Conservation (phyloP, 2,888 invertebrate genomes). For the Chrysina gloriosa region DNA sequence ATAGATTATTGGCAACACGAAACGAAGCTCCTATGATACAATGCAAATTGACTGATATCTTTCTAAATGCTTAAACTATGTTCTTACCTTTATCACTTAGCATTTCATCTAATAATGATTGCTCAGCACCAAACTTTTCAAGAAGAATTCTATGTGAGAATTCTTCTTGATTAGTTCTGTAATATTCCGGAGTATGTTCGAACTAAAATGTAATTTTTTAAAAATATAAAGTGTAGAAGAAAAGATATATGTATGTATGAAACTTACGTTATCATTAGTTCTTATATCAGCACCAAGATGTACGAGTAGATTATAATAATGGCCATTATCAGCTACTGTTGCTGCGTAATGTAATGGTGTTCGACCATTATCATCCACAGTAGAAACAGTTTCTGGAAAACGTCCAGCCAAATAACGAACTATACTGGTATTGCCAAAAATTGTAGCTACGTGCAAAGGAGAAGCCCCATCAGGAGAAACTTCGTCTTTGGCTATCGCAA, state of each 20-base stretch:
- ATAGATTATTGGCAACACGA: constrained; percentile 51
- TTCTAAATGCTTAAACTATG: not conserved
- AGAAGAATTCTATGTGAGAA: constrained; percentile 77
- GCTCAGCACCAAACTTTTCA: constrained; percentile 77
- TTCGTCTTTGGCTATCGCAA: constrained; percentile 88
- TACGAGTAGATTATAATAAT: constrained; percentile 85
- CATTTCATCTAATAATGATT: constrained; percentile 74
- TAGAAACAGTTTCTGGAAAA: constrained; percentile 88
- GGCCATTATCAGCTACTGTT: constrained; percentile 85
- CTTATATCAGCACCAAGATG: constrained; percentile 89
- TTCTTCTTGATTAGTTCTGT: constrained; percentile 75
- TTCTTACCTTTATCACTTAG: constrained; percentile 81
- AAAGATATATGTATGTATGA: not conserved
- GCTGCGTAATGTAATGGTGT: constrained; percentile 93
- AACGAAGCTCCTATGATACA: constrained; percentile 53
- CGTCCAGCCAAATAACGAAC: constrained; percentile 79
- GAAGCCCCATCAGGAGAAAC: constrained; percentile 86
- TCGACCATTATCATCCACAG: constrained; percentile 79
- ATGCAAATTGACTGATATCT: constrained; percentile 24
- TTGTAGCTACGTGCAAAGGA: constrained; percentile 86
- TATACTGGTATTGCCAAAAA: constrained; percentile 85
- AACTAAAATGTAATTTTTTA: constrained; percentile 68
- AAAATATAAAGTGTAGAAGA: not conserved
- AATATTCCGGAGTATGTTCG: constrained; percentile 84
- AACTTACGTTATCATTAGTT: constrained; percentile 82